Evolutionary conservation across 2,113 vertebrate species (phyloP), one percentile per base, ranked within the genome.

Genomic region (Herpailurus yagouaroundi): DNA sequence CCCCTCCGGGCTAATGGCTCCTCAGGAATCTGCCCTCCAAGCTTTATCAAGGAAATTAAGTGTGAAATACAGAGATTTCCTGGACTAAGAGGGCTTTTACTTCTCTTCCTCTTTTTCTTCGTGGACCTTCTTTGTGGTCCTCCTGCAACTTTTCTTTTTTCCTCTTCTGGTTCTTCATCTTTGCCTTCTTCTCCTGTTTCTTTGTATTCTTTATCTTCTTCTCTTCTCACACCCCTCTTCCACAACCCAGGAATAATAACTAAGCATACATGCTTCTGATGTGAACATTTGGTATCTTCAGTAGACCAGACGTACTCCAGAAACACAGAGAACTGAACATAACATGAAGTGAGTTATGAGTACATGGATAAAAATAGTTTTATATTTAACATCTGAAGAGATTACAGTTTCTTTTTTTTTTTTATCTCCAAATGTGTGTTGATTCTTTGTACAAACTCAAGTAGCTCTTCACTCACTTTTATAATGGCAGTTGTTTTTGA

Each of bases 391-490:
- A 57, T 55, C 11, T 80, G 31, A 94, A 91, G 27, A 16, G 3
- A 14, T 68, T 88, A 57, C 60, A 45, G 3, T 60, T 79, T 57
- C 19, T 93, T 66, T 80, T 38, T 38, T n/a, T n/a, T 74, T 74
- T 41, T 41, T 12, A 84, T 52, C 11, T 31, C 13, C 0, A 91
- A 94, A 77, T 95, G 19, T 91, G 8, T 45, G 74, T 48, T 74
- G 45, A 77, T 88, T 92, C 4, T 95, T 92, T 87, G 9, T 85
- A 68, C 13, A 97, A 57, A 88, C 69, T 76, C 33, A 93, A 91
- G 36, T 66, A 88, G 6, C 41, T 81, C 7, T 89, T 50, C n/a
- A 83, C 36, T 18, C 27, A 86, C 14, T 60, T 83, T 21, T 57
- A 27, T 7, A 77, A 11, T 64, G 11, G 36, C 19, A 96, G 8